Base-by-base conservation (phyloP, 2,113 vertebrate genomes). In the Actenoides hombroni region DNA sequence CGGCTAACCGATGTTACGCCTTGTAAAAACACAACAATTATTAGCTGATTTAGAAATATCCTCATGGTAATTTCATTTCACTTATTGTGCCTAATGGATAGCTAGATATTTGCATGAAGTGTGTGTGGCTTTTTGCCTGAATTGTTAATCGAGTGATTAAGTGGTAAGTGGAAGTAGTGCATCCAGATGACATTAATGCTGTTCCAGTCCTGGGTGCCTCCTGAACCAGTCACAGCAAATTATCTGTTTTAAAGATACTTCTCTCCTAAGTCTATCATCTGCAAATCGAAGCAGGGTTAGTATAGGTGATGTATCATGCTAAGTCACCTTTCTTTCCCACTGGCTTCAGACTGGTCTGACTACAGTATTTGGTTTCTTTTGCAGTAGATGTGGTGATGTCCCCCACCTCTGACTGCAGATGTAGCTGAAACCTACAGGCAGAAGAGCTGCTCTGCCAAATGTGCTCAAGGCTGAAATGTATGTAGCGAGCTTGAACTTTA, bases 21-120 rank as follows among this genome's bases (percentile, higher is more conserved):
- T 96, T 95, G 80, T 96, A 95, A 96, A 97, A 96, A 96, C 92
- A 96, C 90, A 95, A 91, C 88, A 95, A 95, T 97, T 97, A 97
- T 94, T 92, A 87, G 81, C 74, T 7, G 57, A 97, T 96, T 96
- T 95, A 96, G 92, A 95, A 89, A 91, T 96, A 96, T 95, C 86
- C 96, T 96, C 92, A 96, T 76, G 86, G 80, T 94, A 96, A 96
- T 96, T 96, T 96, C 91, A 94, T 97, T 96, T 95, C 92, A 86
- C 94, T 96, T 94, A 74, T 94, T 93, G 91, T 64, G 91, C 69
- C 77, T 96, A 96, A 96, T 95, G 86, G 95, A 95, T 95, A 95
- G 88, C 86, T 65, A 89, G 96, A 93, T 93, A 97, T 97, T 97
- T 96, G 88, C 96, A 97, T 96, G 83, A 96, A 95, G 91, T 95